Base-by-base conservation (phyloP, 2,797 vertebrate species). In the Rhincodon typus region DNA sequence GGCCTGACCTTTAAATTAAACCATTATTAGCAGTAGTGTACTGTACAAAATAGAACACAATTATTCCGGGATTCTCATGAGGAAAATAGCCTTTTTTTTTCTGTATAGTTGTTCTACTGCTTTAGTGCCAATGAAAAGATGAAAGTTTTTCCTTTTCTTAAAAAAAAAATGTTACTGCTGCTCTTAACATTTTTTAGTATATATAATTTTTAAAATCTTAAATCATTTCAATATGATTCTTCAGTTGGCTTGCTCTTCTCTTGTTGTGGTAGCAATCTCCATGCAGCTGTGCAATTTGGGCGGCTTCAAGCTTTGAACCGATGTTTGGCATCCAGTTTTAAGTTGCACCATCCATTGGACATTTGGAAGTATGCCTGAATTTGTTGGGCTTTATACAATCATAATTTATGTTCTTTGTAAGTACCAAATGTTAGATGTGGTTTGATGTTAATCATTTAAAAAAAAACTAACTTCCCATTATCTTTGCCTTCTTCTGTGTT, bases 241-340 rank as follows among this genome's bases (percentile, higher is more conserved):
- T 95, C 70, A 94, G 38, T 53, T 94, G 94, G 94, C 94, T 74
- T 53, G 66, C 69, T 50, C 69, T 94, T 94, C 42, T 42, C 62
- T 62, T 94, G 69, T 72, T 74, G 69, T 70, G 93, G 38, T 74
- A 94, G 42, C 69, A 94, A 74, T 50, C 42, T 74, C 69, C 94
- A 94, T 30, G 27, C 69, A 94, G 94, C 94, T 94, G 94, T 74
- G 38, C 93, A 94, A 94, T 94, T 94, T 94, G 38, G 42, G 42
- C 42, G 67, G n/a, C 69, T 94, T 94, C 72, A 46, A 50, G 42
- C 94, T 94, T 94, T 70, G n/a, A 93, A 93, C 34, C 62, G 38
- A 93, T 42, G 46, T 94, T 72, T 74, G 67, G 25, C 53, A 4
- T 74, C 62, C 69, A 74, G 7, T 74, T 94, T 94, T 34, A 70